Percentiles rank a stretch among this genome's conserved stretches.
Evolutionary conservation across 1,140 invertebrate species (phyloP).

Genomic region (Trichonephila clavipes): DNA sequence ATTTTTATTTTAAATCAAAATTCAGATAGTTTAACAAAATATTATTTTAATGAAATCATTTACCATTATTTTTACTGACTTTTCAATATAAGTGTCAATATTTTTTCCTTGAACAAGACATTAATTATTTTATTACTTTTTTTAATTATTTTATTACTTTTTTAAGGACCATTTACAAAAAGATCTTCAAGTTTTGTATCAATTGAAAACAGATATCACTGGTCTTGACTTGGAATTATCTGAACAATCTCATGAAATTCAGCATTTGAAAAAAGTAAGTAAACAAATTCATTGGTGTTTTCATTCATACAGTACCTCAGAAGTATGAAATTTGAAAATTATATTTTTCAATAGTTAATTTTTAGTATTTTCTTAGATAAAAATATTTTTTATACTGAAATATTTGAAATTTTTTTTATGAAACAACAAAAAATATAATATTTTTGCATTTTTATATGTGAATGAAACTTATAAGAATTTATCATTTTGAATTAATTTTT

Average conservation of each 20-base stretch:
- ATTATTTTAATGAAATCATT: too few relatives aligned
- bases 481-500: too few relatives aligned
- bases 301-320: not conserved
- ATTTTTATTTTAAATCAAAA: too few relatives aligned
- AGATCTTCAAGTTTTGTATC: conserved; percentile 46
- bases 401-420: too few relatives aligned
- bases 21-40: too few relatives aligned
- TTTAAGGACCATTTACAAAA: conserved; percentile 21
- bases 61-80: too few relatives aligned
- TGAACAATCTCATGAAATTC: conserved; percentile 24
- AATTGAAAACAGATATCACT: conserved; percentile 40
- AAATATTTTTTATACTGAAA: too few relatives aligned
- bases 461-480: too few relatives aligned
- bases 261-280: conserved; percentile 34
- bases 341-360: not conserved
- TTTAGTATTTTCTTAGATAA: too few relatives aligned
- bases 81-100: not conserved
- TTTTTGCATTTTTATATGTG: too few relatives aligned
- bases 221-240: conserved; percentile 40
- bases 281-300: not conserved
- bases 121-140: not conserved
- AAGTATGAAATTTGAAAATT: not conserved
- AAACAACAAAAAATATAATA: too few relatives aligned
- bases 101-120: not conserved
- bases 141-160: not conserved